phyloP scores from a whole-genome alignment of 2,797 vertebrate genomes.

The Chrysocyon brachyurus region DNA sequence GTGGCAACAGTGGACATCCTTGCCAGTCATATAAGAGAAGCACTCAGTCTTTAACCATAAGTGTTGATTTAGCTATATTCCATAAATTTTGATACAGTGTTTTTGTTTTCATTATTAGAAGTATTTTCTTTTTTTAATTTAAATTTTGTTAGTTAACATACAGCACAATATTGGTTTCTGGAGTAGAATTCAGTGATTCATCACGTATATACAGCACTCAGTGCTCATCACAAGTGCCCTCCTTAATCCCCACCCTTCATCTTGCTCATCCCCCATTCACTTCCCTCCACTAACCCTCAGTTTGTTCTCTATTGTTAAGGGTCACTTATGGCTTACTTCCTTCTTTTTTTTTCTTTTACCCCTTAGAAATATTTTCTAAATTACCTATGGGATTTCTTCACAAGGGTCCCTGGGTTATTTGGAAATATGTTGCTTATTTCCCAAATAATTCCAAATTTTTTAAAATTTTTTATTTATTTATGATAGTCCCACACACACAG shows the following conservation, averaged over 20 bases:
- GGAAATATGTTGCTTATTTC: constrained; percentile 39
- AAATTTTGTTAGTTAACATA: no score
- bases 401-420: neutral
- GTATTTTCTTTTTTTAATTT: neutral
- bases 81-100: neutral
- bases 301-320: neutral
- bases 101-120: constrained; percentile 1
- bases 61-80: neutral
- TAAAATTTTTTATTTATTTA: neutral
- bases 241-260: neutral
- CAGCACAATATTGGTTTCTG: no score
- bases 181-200: no score
- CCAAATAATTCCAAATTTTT: neutral
- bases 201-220: no score
- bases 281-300: neutral
- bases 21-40: neutral
- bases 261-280: neutral
- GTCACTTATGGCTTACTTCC: neutral
- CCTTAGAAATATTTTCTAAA: constrained; percentile 8
- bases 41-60: neutral
- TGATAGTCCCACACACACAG: no score
- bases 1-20: neutral
- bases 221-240: no score
- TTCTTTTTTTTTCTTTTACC: neutral
- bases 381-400: neutral